Evolutionary conservation across 2,113 vertebrate species (phyloP), one percentile per base, ranked within the genome.

Genomic region (Fregetta grallaria): DNA sequence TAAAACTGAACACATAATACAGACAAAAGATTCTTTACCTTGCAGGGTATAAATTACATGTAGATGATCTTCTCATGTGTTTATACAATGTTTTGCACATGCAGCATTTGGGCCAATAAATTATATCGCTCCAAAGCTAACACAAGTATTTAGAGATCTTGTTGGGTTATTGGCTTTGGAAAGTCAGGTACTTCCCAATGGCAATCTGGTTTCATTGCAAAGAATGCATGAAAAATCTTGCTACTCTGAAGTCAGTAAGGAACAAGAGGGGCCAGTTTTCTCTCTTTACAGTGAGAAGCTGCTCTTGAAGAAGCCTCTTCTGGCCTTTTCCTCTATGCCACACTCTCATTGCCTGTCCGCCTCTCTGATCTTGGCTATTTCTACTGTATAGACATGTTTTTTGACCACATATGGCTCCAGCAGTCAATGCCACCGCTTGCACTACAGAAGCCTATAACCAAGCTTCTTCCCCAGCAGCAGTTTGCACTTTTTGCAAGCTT

Each of bases 321-420:
- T 86, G 78, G 34, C 58, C 26, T 85, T 92, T 75, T 25, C 26
- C 8, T 16, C 19, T 12, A 9, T 38, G 20, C 2, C 29, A 36
- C 49, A 20, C 5, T 56, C 27, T 30, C 26, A 22, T 14, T 0
- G 0, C 14, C 67, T 56, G 9, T 59, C 53, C 13, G 18, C 9
- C 26, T 62, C 23, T 87, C 23, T 66, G 27, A 53, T 70, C 45
- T n/a, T 89, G 25, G 19, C 32, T 91, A 20, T 38, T 87, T 81
- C 50, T 91, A 22, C 13, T 30, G 6, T 49, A 61, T 9, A 56
- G 27, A 62, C 4, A 7, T 1, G 5, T 7, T 1, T 63, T 85
- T 76, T 50, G 36, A 63, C 32, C 32, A 50, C 5, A 15, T 1
- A 2, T 15, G 16, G 20, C 29, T 63, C 36, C 73, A 74, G 32